phyloP scores from a whole-genome alignment of 2,113 vertebrate genomes.

The Oncorhynchus keta region DNA sequence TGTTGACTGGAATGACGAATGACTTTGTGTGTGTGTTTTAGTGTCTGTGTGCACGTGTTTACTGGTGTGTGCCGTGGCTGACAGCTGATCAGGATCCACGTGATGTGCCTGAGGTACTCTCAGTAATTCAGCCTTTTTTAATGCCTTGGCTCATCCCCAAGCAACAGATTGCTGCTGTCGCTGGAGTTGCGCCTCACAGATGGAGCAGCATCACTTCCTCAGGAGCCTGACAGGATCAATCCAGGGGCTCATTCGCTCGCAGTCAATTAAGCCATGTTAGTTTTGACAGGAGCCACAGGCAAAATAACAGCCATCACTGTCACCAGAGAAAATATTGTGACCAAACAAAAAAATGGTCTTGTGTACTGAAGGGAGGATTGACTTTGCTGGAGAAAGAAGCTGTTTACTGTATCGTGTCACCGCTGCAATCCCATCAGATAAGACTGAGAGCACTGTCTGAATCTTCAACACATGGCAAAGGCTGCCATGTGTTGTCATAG shows the following conservation, averaged over 20 bases:
- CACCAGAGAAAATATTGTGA: slow-evolving; percentile 66
- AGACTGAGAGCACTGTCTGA: slow-evolving; percentile 20
- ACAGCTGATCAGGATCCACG: slow-evolving; percentile 67
- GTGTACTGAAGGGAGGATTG: slow-evolving; percentile 52
- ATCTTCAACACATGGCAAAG: neutral
- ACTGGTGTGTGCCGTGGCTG: slow-evolving; percentile 58
- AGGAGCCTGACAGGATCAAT: slow-evolving; percentile 71
- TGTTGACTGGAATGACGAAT: neutral
- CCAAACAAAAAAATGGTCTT: slow-evolving; percentile 48
- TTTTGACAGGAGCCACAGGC: slow-evolving; percentile 75
- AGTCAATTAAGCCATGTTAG: slow-evolving; percentile 78
- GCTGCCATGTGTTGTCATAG: slow-evolving; percentile 49
- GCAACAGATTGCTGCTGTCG: slow-evolving; percentile 73
- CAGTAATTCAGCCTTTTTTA: slow-evolving; percentile 63
- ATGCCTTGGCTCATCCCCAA: slow-evolving; percentile 66
- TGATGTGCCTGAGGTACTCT: slow-evolving; percentile 63
- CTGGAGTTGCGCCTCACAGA: slow-evolving; percentile 69
- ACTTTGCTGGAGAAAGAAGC: slow-evolving; percentile 34
- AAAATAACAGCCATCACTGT: slow-evolving; percentile 74
- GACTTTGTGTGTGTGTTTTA: neutral
- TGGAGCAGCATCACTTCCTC: slow-evolving; percentile 69
- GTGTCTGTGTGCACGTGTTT: slow-evolving; percentile 15
- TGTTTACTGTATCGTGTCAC: slow-evolving; percentile 43
- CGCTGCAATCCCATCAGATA: slow-evolving; percentile 38
- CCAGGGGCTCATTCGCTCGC: slow-evolving; percentile 71